A percentile compares a stretch with the other conserved stretches of the same genome.
Evolutionary conservation across 2,113 vertebrate species (phyloP).

Genomic region (Spilogale gracilis): DNA sequence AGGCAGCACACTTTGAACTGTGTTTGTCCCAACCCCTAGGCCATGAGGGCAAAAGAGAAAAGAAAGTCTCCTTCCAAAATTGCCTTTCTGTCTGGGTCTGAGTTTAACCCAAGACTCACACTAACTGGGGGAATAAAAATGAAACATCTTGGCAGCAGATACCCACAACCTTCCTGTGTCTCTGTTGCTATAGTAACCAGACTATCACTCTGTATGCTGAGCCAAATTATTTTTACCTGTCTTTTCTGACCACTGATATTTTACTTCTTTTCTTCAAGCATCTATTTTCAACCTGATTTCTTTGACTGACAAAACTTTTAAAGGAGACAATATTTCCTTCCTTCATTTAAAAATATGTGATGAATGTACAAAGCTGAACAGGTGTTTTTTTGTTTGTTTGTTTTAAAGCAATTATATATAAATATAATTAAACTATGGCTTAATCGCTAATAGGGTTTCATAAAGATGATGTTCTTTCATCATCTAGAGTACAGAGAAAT

Average conservation of each 20-base stretch:
- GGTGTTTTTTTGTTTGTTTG: background rate
- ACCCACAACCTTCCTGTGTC: background rate
- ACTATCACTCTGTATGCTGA: slow-evolving; percentile 38
- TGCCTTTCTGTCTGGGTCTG: background rate
- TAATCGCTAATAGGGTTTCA: background rate
- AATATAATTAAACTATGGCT: background rate
- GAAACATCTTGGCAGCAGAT: slow-evolving; percentile 40
- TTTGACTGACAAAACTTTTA: slow-evolving; percentile 30
- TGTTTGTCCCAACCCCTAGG: background rate
- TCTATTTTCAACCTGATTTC: slow-evolving; percentile 33
- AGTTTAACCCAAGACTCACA: background rate
- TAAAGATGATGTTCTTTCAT: background rate
- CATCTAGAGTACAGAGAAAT: background rate
- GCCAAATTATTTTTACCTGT: slow-evolving; percentile 74
- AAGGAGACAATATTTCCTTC: background rate
- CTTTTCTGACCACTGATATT: slow-evolving; percentile 60
- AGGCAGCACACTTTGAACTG: background rate
- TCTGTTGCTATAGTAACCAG: slow-evolving; percentile 60
- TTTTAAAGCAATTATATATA: background rate
- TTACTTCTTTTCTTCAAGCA: slow-evolving; percentile 47
- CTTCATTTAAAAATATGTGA: background rate
- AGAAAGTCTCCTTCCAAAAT: background rate
- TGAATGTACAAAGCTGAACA: slow-evolving; percentile 8
- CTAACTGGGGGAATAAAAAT: background rate
- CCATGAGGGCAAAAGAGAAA: background rate